Evolutionary conservation across 2,888 invertebrate genomes (phyloP), one percentile per base, ranked within the genome.

Genomic region (Bellardia bayeri): DNA sequence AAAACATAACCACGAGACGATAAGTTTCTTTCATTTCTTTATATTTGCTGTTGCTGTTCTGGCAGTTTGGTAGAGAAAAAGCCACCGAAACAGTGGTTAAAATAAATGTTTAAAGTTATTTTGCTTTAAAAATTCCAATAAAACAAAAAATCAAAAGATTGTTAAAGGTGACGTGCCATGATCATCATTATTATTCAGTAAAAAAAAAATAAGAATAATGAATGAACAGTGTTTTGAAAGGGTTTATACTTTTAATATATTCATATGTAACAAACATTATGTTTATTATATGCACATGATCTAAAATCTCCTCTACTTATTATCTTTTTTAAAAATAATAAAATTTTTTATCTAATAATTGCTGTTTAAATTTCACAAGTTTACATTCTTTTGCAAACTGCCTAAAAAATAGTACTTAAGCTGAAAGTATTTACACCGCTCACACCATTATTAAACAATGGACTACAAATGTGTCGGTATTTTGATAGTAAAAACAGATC

Each of bases 381-480:
- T 33, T 30, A 13, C 45, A 68, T 30, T 45, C 66, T 45, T 45
- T 49, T 16, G 11, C 16, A 30, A 23, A 33, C 40, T 66, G 82
- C n/a, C 68, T 49, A 16, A 9, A 7, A 30, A 68, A 30, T 45
- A 45, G 3, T 14, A 49, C 45, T 68, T 42, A 64, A 64, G 42
- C 40, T 64, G 11, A 64, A 64, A 64, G 30, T 61, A 42, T 16
- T 54, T 54, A 37, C 23, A 68, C 23, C 68, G 45, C 45, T 54
- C 51, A 71, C 71, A 83, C 40, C 49, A 49, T 74, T 54, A 58
- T 45, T 68, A 75, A 80, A 69, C 66, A 54, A 69, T 69, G 56
- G 61, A n/a, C 33, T 9, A 74, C 61, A 78, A 79, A 82, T 86
- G 66, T 76, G 82, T 72, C 58, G 86, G 78, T 72, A 56, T 76